Evolutionary conservation across 2,797 vertebrate species (phyloP), one percentile per base, ranked within the genome.

Genomic region (Buceros bicornis): DNA sequence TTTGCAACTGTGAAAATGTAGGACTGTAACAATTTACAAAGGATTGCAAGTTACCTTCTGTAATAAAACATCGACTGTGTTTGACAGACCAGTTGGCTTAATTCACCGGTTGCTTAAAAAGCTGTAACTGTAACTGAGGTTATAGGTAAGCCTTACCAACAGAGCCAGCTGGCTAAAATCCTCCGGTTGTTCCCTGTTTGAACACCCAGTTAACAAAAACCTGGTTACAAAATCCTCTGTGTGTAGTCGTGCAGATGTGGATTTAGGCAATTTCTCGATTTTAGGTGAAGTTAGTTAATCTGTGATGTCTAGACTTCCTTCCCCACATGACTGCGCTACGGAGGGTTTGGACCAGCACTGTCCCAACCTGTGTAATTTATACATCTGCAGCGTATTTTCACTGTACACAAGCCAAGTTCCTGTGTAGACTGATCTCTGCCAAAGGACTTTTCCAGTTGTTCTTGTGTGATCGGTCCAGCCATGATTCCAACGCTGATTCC

Each of bases 351-450:
- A 95, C 80, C 92, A 93, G 74, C 64, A 51, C 93, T 87, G 48
- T 97, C 90, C 85, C 83, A 95, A 90, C 82, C 87, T 96, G 87
- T 25, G 35, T 95, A 95, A 98, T 98, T 97, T 98, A 97, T 96
- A 93, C 79, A 96, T 96, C 82, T 94, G 95, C 65, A 84, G 80
- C 26, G 10, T 97, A 95, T 98, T 98, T 98, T 97, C 93, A 88
- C 93, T 97, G 95, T 87, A 89, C 31, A 48, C 51, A 80, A 79
- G 95, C 96, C 98, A 98, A 97, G 73, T 97, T 96, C 70, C 87
- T 90, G 73, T 76, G 78, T 53, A 51, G 47, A 50, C 77, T 45
- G 82, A 64, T 69, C 58, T 95, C 40, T 97, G 97, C 97, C 98
- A 98, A 96, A 92, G 67, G 95, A 70, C 90, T 97, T 95, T 95